These are phyloP conservation scores for Neodontobutis hainanensis DNA, from an alignment of 2,113 vertebrate species.

Conservation along the genomic window DNA sequence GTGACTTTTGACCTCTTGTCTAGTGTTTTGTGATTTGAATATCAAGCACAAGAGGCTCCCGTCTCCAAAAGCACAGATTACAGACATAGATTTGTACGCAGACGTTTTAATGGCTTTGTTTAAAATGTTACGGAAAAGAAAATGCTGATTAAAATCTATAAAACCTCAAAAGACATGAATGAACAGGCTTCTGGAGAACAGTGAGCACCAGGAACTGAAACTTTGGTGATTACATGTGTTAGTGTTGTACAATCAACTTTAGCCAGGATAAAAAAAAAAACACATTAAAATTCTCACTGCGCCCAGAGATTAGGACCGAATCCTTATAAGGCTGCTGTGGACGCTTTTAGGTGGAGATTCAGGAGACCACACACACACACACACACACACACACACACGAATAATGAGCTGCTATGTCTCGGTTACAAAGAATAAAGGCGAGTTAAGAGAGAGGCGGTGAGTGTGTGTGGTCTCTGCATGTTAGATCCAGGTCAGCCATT, in stretches of 20 bases:
- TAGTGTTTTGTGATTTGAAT: slow-evolving; percentile 22
- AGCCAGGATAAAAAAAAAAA: slow-evolving; percentile 43
- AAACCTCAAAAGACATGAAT: slow-evolving; percentile 15
- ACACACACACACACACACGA: slow-evolving; percentile 70
- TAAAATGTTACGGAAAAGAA: slow-evolving; percentile 23
- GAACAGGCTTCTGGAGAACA: slow-evolving; percentile 3
- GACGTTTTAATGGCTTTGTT: slow-evolving; percentile 15
- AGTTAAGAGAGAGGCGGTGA: slow-evolving; percentile 12
- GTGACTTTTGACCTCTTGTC: slow-evolving; percentile 27
- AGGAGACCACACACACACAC: slow-evolving; percentile 56
- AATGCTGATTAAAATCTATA: slow-evolving; percentile 18
- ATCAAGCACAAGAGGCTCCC: slow-evolving; percentile 9
- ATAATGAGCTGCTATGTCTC: slow-evolving; percentile 66
- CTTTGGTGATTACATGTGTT: slow-evolving; percentile 24
- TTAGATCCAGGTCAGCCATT: slow-evolving; percentile 44
- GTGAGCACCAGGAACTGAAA: slow-evolving; percentile 40
- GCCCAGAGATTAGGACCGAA: slow-evolving; percentile 42
- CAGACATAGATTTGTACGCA: slow-evolving; percentile 14
- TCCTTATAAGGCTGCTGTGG: slow-evolving; percentile 55
- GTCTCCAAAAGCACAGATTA: slow-evolving; percentile 4
- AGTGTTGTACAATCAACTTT: slow-evolving; percentile 42
- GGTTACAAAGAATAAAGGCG: slow-evolving; percentile 40
- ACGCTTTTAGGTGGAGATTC: slow-evolving; percentile 52
- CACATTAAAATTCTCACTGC: slow-evolving; percentile 33
- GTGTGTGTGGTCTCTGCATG: slow-evolving; percentile 53